Percentiles rank a stretch among this genome's conserved stretches.
phyloP scores from a whole-genome alignment of 2,888 invertebrate species.

The Disparrhopalites patrizii region DNA sequence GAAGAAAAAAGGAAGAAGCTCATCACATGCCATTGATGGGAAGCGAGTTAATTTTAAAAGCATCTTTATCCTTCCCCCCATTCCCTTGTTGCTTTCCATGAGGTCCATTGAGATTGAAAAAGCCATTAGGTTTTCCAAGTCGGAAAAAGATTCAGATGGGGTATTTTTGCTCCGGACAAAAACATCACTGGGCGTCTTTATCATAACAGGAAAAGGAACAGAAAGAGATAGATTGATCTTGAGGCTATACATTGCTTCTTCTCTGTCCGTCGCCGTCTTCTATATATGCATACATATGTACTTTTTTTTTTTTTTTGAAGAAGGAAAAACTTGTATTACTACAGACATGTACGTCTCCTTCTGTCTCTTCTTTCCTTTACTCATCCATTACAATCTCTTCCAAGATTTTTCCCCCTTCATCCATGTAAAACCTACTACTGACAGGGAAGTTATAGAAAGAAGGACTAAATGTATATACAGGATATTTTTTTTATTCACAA shows the following conservation, averaged over 20 bases:
- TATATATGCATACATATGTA: too few species aligned
- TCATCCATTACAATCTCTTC: neutral
- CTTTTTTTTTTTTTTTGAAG: slow-evolving; percentile 1
- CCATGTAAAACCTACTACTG: too few species aligned
- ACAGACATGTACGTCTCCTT: neutral
- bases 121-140: slow-evolving; percentile 35
- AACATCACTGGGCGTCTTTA: slow-evolving; percentile 23
- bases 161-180: slow-evolving; percentile 26
- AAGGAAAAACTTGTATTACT: too few species aligned
- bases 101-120: slow-evolving; percentile 40
- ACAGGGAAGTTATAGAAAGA: too few species aligned
- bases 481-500: too few species aligned
- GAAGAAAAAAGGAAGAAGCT: too few species aligned
- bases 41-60: slow-evolving; percentile 26
- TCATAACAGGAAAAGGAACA: slow-evolving; percentile 28
- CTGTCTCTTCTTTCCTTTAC: neutral
- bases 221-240: slow-evolving; percentile 27
- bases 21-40: slow-evolving; percentile 1
- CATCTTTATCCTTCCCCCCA: slow-evolving; percentile 14
- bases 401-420: too few species aligned
- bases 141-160: slow-evolving; percentile 11
- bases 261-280: slow-evolving; percentile 5
- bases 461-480: too few species aligned
- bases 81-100: slow-evolving; percentile 31
- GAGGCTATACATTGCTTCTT: slow-evolving; percentile 15